Conservation (phyloP, 2,888 invertebrate genomes). For the Seira musarum region DNA sequence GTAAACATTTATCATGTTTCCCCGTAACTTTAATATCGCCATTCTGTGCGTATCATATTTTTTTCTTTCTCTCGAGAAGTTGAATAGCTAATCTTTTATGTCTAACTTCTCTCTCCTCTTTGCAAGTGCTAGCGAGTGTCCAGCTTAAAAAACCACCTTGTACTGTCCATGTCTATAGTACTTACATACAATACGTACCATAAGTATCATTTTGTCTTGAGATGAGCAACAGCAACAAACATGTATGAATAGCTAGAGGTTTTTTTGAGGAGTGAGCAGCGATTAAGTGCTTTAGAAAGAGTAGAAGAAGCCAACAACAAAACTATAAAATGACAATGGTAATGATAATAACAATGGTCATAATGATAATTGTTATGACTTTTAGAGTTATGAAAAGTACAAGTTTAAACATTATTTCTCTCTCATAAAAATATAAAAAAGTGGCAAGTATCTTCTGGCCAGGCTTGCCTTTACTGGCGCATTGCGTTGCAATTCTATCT, state of each 20-base stretch:
- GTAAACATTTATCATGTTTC: constrained; percentile 54
- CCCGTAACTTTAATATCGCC: constrained; percentile 16
- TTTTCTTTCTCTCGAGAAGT: constrained; percentile 14
- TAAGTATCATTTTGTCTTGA: neutral
- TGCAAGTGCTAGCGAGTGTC: neutral
- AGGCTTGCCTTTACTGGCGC: neutral
- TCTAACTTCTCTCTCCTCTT: neutral
- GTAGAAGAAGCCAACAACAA: constrained; percentile 46
- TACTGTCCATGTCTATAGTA: too few relatives aligned
- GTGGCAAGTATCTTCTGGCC: constrained; percentile 4
- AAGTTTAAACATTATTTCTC: constrained; percentile 37
- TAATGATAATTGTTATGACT: constrained; percentile 59
- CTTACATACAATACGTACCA: too few relatives aligned
- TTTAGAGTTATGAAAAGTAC: constrained; percentile 52
- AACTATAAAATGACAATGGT: constrained; percentile 58
- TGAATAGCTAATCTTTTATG: too few relatives aligned
- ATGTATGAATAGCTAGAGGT: neutral
- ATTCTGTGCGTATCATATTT: constrained; percentile 25
- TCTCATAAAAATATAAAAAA: constrained; percentile 2
- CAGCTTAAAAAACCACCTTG: neutral
- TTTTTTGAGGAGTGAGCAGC: neutral
- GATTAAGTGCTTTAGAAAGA: constrained; percentile 37
- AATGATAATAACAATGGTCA: constrained; percentile 59
- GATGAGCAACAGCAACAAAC: neutral
- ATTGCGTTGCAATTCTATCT: constrained; percentile 12